These are phyloP conservation scores for Callospermophilus lateralis DNA, from an alignment of 2,113 vertebrate genomes.

Conservation along the genomic window DNA sequence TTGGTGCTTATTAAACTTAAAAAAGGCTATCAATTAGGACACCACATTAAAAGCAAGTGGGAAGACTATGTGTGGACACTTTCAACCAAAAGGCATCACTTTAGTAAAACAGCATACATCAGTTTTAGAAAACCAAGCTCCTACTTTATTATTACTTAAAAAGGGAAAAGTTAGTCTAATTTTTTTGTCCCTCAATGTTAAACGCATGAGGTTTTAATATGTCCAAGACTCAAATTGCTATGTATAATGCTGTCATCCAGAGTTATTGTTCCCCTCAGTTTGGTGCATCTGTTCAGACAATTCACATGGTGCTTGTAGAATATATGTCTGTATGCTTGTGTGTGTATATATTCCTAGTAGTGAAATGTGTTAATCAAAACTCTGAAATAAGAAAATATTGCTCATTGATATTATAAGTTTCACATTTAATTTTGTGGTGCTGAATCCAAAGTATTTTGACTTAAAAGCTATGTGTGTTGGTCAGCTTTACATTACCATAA, in stretches of 20 bases:
- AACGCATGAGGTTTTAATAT: background rate
- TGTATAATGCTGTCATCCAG: too few relatives aligned
- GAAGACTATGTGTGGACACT: background rate
- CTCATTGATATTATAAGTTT: background rate
- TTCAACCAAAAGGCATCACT: slow-evolving; percentile 31
- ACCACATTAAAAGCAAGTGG: slow-evolving; percentile 25
- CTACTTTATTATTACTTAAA: slow-evolving; percentile 29
- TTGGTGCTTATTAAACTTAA: slow-evolving; percentile 53
- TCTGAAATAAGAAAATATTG: background rate
- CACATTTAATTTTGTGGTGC: background rate
- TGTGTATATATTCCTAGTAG: background rate
- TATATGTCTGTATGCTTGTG: background rate
- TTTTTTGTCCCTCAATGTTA: background rate
- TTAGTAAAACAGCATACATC: slow-evolving; percentile 33
- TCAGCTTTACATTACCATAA: background rate
- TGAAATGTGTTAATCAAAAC: background rate
- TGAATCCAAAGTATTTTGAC: background rate
- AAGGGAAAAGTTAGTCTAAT: background rate
- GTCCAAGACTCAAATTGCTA: background rate
- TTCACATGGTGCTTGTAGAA: too few relatives aligned
- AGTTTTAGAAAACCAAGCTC: slow-evolving; percentile 21
- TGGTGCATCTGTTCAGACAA: background rate
- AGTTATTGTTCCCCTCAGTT: background rate
- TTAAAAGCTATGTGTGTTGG: background rate
- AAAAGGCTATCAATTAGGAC: slow-evolving; percentile 44